Conservation (phyloP, 2,888 invertebrate genomes). For the Stenodema calcarata region DNA sequence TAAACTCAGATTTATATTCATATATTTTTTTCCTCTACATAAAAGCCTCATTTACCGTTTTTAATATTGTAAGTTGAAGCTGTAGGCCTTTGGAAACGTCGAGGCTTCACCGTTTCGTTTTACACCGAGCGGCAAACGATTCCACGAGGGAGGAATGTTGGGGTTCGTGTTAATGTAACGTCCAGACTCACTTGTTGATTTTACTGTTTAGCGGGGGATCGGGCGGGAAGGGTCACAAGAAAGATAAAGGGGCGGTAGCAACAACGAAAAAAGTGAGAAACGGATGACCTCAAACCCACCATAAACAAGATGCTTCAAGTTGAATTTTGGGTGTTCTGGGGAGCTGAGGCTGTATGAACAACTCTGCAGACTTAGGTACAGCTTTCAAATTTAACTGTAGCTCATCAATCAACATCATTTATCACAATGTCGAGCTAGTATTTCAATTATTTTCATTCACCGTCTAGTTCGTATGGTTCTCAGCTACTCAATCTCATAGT, state of each 20-base stretch:
- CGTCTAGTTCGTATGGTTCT: too few species aligned
- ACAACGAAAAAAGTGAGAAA: not conserved
- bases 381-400: not conserved
- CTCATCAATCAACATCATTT: too few species aligned
- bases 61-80: too few species aligned
- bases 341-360: not conserved
- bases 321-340: not conserved
- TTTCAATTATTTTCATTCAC: too few species aligned
- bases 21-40: too few species aligned
- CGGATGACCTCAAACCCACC: not conserved
- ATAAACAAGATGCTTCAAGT: not conserved
- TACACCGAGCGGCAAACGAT: not conserved
- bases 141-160: not conserved
- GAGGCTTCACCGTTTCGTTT: not conserved
- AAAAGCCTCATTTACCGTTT: too few species aligned
- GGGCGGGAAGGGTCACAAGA: not conserved
- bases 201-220: not conserved
- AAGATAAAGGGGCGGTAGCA: not conserved
- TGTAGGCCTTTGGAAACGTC: too few species aligned
- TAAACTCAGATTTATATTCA: too few species aligned
- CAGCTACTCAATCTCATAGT: too few species aligned
- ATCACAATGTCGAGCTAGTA: too few species aligned
- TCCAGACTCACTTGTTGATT: conserved; percentile 12
- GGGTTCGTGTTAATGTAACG: conserved; percentile 2
- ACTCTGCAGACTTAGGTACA: not conserved